Evolutionary conservation across 2,113 vertebrate species (phyloP).

Genomic region (Podarcis cretensis): DNA sequence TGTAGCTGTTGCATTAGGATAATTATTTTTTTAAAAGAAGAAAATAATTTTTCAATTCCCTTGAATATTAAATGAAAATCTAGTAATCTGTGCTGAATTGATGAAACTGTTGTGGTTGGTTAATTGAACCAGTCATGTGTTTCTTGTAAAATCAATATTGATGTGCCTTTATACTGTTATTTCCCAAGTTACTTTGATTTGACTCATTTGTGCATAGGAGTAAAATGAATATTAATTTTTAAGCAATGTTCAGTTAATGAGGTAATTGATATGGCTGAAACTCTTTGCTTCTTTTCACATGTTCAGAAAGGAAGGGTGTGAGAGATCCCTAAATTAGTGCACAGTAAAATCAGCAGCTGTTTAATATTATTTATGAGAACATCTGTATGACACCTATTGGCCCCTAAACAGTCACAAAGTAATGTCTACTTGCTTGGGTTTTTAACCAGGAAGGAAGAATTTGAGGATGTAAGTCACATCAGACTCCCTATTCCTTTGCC

Average conservation of each 20-base stretch:
- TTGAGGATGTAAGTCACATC: not conserved
- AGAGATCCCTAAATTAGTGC: not conserved
- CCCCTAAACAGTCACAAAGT: not conserved
- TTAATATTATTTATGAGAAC: not conserved
- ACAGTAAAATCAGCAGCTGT: not conserved
- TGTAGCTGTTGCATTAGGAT: not conserved
- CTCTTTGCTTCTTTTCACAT: not conserved
- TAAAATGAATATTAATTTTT: constrained; percentile 9
- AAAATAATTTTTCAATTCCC: constrained; percentile 9
- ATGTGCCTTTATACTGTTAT: constrained; percentile 12
- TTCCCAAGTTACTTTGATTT: constrained; percentile 20
- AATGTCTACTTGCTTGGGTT: not conserved
- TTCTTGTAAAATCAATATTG: constrained; percentile 40
- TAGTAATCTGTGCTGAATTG: constrained; percentile 20
- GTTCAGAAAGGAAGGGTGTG: not conserved
- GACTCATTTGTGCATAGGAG: constrained; percentile 18
- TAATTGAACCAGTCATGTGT: constrained; percentile 49
- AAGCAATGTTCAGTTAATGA: not conserved
- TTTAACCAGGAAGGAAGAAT: not conserved
- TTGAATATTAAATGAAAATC: constrained; percentile 17
- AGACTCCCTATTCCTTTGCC: not conserved
- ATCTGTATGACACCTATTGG: not conserved
- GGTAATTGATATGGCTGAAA: not conserved
- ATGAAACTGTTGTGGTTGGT: constrained; percentile 38
- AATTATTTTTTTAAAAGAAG: not conserved